Percentiles rank a stretch among this genome's conserved stretches.
These are phyloP conservation scores for Dicyrtomina minuta DNA, from an alignment of 2,888 invertebrate species.

Conservation along the genomic window DNA sequence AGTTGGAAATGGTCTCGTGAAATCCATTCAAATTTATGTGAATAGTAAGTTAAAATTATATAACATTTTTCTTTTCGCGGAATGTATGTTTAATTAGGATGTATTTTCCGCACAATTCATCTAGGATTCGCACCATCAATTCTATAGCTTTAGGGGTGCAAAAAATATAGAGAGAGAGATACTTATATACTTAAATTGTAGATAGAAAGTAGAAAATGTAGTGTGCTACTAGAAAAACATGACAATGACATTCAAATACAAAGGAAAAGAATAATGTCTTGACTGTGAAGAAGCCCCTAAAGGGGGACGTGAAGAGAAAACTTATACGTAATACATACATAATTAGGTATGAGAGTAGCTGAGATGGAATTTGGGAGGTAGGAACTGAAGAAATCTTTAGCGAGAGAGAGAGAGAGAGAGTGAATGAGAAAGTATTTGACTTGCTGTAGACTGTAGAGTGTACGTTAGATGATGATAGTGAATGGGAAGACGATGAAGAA, in stretches of 20 bases:
- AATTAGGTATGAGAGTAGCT: neutral
- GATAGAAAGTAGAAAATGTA: too few species aligned
- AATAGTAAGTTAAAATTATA: slow-evolving; percentile 54
- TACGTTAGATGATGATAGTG: neutral
- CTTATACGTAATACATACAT: too few species aligned
- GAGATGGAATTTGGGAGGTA: too few species aligned
- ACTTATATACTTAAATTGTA: too few species aligned
- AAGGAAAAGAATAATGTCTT: too few species aligned
- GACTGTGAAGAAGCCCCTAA: too few species aligned
- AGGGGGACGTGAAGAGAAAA: too few species aligned
- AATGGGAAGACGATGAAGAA: neutral
- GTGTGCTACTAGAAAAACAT: too few species aligned
- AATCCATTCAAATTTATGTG: slow-evolving; percentile 56
- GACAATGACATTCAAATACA: too few species aligned
- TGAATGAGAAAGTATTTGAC: neutral
- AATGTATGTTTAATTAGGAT: neutral
- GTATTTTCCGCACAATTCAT: neutral
- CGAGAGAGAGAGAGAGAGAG: neutral
- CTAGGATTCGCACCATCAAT: neutral
- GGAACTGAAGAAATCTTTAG: neutral
- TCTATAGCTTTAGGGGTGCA: neutral
- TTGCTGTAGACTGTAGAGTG: neutral
- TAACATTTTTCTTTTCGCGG: neutral
- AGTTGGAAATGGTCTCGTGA: slow-evolving; percentile 57
- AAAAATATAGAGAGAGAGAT: too few species aligned